A percentile compares a stretch with the other conserved stretches of the same genome.
These are phyloP conservation scores for Schlechtendalia chinensis DNA, from an alignment of 1,140 invertebrate genomes.

Conservation along the genomic window DNA sequence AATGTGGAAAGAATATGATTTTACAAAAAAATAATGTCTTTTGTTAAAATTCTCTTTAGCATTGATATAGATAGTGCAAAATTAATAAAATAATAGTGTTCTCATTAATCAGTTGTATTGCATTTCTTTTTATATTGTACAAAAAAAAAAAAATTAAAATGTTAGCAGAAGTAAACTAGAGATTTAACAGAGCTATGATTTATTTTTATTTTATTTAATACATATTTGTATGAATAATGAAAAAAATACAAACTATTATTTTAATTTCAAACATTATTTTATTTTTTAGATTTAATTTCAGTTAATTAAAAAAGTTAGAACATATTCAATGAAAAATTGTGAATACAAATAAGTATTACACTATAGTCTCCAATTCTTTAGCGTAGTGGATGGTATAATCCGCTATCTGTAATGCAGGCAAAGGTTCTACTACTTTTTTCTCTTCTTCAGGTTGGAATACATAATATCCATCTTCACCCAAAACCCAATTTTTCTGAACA, in stretches of 20 bases:
- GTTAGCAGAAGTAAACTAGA: no score
- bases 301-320: slow-evolving; percentile 1
- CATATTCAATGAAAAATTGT: slow-evolving; percentile 3
- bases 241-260: slow-evolving; percentile 25
- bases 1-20: slow-evolving; percentile 67
- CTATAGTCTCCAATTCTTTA: slow-evolving; percentile 98
- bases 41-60: no score
- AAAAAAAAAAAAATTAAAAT: no score
- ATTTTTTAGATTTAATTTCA: slow-evolving; percentile 20
- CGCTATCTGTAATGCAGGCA: slow-evolving; percentile 86
- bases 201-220: slow-evolving; percentile 12
- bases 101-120: no score
- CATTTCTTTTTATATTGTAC: no score
- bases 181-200: neutral
- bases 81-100: no score
- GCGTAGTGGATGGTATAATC: slow-evolving; percentile 96
- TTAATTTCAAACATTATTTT: neutral
- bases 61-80: no score
- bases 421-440: slow-evolving; percentile 71
- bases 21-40: slow-evolving; percentile 52
- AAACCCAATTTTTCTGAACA: slow-evolving; percentile 71
- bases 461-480: slow-evolving; percentile 77
- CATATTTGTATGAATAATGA: slow-evolving; percentile 3
- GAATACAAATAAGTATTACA: slow-evolving; percentile 62
- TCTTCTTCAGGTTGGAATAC: slow-evolving; percentile 65